These are phyloP conservation scores for Bombus soroeensis DNA, from an alignment of 1,140 invertebrate species.

Conservation along the genomic window DNA sequence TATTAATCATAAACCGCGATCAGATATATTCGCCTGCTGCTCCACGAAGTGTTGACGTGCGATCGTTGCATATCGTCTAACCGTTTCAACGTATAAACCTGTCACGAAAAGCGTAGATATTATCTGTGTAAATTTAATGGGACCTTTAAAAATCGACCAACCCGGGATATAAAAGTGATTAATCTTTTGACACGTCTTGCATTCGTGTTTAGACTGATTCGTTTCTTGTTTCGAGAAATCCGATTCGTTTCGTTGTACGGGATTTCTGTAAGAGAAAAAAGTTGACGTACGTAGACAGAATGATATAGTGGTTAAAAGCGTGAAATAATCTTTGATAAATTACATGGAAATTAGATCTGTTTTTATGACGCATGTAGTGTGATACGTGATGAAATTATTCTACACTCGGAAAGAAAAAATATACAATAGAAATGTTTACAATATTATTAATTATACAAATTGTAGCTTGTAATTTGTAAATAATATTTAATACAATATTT, in stretches of 20 bases:
- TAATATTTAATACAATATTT: too few relatives aligned
- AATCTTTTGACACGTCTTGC: not conserved
- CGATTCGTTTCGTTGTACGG: not conserved
- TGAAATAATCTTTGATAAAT: too few relatives aligned
- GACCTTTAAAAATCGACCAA: conserved; percentile 6
- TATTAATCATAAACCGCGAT: conserved; percentile 45
- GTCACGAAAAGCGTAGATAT: not conserved
- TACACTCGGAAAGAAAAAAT: too few relatives aligned
- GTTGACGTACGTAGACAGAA: not conserved
- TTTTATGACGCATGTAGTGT: too few relatives aligned
- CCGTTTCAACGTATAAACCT: conserved; percentile 3
- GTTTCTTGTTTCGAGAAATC: not conserved
- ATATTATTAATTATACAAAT: too few relatives aligned
- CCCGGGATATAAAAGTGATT: not conserved
- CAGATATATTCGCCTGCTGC: conserved; percentile 12
- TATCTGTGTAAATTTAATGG: conserved; percentile 16
- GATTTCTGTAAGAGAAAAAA: not conserved
- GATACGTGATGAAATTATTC: too few relatives aligned
- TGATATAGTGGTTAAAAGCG: not conserved
- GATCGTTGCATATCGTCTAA: conserved; percentile 15
- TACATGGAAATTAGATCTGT: too few relatives aligned
- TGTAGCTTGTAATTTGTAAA: too few relatives aligned
- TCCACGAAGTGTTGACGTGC: conserved; percentile 32
- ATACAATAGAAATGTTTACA: too few relatives aligned
- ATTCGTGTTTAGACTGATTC: not conserved